phyloP scores from a whole-genome alignment of 2,888 invertebrate species.

The Strigamia crassipes region DNA sequence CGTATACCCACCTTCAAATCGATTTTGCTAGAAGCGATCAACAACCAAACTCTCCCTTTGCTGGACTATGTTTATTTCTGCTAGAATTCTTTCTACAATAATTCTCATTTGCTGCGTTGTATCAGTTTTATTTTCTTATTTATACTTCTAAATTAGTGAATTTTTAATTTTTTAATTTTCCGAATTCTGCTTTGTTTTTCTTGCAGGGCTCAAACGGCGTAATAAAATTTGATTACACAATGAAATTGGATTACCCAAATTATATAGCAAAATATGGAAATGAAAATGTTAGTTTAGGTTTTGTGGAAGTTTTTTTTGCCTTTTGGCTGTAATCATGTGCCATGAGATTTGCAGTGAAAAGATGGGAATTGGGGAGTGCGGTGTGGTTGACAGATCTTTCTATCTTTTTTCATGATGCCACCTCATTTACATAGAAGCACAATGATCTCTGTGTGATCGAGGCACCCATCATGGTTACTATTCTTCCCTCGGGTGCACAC shows the following conservation, averaged over 20 bases:
- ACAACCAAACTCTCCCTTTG: slow-evolving; percentile 22
- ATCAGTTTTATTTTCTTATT: background rate
- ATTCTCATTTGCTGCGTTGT: background rate
- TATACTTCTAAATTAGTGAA: background rate
- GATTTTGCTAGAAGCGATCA: slow-evolving; percentile 28
- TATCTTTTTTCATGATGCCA: slow-evolving; percentile 40
- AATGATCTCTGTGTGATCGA: slow-evolving; percentile 42
- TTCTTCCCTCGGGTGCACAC: slow-evolving; percentile 42
- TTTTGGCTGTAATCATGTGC: slow-evolving; percentile 38
- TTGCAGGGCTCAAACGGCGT: background rate
- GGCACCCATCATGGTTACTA: slow-evolving; percentile 38
- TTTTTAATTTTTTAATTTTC: background rate
- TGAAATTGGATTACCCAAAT: background rate
- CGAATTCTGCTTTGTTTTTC: background rate
- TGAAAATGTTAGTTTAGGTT: background rate
- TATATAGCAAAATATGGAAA: background rate
- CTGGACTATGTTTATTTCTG: background rate
- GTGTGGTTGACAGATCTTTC: slow-evolving; percentile 39
- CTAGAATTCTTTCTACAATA: background rate
- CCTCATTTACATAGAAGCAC: slow-evolving; percentile 38
- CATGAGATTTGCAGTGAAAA: slow-evolving; percentile 1
- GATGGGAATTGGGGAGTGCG: background rate
- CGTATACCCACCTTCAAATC: background rate
- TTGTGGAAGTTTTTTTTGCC: background rate
- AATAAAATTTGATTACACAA: background rate